These are phyloP conservation scores for Scophthalmus maximus DNA, from an alignment of 2,113 vertebrate genomes.

Conservation along the genomic window DNA sequence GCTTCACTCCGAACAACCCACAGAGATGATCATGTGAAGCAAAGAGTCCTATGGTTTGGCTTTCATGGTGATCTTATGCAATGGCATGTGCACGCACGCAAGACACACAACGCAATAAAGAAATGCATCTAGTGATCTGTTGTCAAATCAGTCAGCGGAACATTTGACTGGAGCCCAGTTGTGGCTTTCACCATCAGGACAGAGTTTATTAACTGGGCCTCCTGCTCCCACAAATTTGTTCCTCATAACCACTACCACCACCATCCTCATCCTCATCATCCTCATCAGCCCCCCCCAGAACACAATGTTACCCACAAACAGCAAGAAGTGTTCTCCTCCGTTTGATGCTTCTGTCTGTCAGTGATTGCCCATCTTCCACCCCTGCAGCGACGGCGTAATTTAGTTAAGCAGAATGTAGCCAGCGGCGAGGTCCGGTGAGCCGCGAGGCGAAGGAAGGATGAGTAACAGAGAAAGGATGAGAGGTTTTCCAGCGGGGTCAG, in stretches of 20 bases:
- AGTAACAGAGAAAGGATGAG: slow-evolving; percentile 32
- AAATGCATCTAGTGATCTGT: slow-evolving; percentile 23
- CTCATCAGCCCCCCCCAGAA: slow-evolving; percentile 6
- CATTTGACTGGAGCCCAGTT: slow-evolving; percentile 29
- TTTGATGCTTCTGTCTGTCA: slow-evolving; percentile 47
- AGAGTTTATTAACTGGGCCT: slow-evolving; percentile 47
- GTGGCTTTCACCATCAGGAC: slow-evolving; percentile 55
- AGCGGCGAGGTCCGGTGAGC: slow-evolving; percentile 31
- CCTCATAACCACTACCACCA: neutral
- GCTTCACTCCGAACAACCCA: too few species aligned
- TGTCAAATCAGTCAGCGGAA: slow-evolving; percentile 50
- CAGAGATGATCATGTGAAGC: slow-evolving; percentile 17
- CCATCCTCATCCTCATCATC: too few species aligned
- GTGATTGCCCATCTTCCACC: slow-evolving; percentile 57
- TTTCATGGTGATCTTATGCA: slow-evolving; percentile 34
- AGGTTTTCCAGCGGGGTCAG: slow-evolving; percentile 54
- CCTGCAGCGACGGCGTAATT: slow-evolving; percentile 66
- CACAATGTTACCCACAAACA: slow-evolving; percentile 37
- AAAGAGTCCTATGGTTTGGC: slow-evolving; percentile 35
- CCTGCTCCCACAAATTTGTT: slow-evolving; percentile 21
- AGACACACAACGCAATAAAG: slow-evolving; percentile 23
- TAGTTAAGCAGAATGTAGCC: slow-evolving; percentile 65
- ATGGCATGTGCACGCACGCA: slow-evolving; percentile 15
- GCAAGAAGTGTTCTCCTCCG: neutral
- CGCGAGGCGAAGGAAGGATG: slow-evolving; percentile 39